Evolutionary conservation across 2,888 invertebrate species (phyloP).

Genomic region (Chloroclysta siterata): DNA sequence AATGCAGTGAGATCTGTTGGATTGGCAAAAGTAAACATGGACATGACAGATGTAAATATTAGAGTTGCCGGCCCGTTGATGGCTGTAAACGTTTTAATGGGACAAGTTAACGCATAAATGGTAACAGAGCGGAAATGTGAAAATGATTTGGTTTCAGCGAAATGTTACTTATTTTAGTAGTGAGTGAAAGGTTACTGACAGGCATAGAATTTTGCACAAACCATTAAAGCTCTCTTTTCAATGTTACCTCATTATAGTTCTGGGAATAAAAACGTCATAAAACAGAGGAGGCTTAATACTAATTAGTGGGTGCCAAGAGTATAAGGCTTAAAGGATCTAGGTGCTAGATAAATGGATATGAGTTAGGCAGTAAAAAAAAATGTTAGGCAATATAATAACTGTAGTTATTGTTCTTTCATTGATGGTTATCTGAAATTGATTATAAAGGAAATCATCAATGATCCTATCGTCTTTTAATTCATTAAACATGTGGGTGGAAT

Average conservation of each 20-base stretch:
- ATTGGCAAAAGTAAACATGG: conserved; percentile 76
- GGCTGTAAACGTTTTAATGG: conserved; percentile 68
- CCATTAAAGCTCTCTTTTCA: background rate
- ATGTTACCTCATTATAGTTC: no score
- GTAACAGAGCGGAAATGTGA: conserved; percentile 69
- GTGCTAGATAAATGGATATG: no score
- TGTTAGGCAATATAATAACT: background rate
- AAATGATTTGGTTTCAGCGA: conserved; percentile 68
- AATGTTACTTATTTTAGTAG: conserved; percentile 32
- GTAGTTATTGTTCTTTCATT: conserved; percentile 15
- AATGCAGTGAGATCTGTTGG: conserved; percentile 74
- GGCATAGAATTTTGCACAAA: background rate
- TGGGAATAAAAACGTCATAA: no score
- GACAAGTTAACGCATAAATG: conserved; percentile 58
- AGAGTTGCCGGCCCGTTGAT: conserved; percentile 61
- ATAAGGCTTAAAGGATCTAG: no score
- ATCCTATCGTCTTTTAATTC: conserved; percentile 43
- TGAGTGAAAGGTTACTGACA: conserved; percentile 8
- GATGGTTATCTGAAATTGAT: conserved; percentile 29
- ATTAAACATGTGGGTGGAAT: conserved; percentile 72
- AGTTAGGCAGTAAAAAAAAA: no score
- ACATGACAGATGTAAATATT: conserved; percentile 69
- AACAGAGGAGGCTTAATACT: no score
- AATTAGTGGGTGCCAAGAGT: no score
- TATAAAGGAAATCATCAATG: conserved; percentile 32